Base-by-base conservation (phyloP, 2,888 invertebrate species). In the Archips crataeganus region DNA sequence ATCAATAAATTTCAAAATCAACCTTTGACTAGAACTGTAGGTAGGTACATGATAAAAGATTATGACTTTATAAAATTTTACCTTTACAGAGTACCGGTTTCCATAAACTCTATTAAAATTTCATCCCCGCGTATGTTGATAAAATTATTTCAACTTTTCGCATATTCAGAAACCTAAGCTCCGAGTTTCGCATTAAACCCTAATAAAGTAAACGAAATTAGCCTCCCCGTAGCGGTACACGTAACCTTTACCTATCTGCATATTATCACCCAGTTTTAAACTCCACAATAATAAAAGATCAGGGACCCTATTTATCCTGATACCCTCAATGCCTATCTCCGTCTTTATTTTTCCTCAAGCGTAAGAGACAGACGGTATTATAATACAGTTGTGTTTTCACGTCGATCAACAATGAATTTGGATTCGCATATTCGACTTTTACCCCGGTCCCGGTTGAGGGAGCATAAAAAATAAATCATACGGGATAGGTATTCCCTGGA, bases 401-500 rank as follows among this genome's bases (percentile, higher is more conserved):
- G 64, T 70, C 74, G 74, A 74, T 70, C 74, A 74, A 74, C 74
- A 74, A 74, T 74, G 70, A 65, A 70, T 74, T 74, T 64, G 59
- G 69, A 74, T 59, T 74, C 70, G 74, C 74, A 74, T 70, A 74
- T 74, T 74, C 74, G 60, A 74, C 60, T 74, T 69, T 69, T 69
- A 69, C 64, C 61, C 70, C 63, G 57, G 63, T 51, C 70, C 60
- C 65, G 70, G 75, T 64, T 73, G 73, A 73, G 74, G 57, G 62
- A 68, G 66, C 75, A 65, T 73, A 72, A 75, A 75, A 75, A 76
- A 79, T 79, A 79, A 79, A 77, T 77, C 75, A 77, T 75, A 77
- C 60, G 47, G 71, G 71, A 67, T 75, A 76, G 74, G 75, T 74
- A 75, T 75, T 72, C 70, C 70, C 66, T 61, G 64, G 66, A 75